Evolutionary conservation across 2,888 invertebrate species (phyloP).

Genomic region (Troides oblongomaculatus): DNA sequence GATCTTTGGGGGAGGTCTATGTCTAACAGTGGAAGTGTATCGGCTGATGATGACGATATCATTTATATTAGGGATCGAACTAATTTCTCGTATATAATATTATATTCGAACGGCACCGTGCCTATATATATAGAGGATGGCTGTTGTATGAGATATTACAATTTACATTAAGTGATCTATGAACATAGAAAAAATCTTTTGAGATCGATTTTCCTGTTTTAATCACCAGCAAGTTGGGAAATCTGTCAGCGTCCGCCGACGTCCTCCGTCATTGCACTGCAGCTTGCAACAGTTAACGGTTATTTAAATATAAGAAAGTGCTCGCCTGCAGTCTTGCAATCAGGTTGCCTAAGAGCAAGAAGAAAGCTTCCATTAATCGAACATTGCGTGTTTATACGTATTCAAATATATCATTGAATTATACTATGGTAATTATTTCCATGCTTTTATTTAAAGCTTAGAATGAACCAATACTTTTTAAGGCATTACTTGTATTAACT

Average conservation of each 20-base stretch:
- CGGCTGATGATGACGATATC: too few species aligned
- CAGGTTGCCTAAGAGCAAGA: slow-evolving; percentile 10
- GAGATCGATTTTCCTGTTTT: not conserved
- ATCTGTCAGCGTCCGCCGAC: not conserved
- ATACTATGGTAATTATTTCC: not conserved
- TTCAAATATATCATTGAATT: slow-evolving; percentile 9
- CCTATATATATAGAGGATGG: too few species aligned
- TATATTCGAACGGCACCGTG: too few species aligned
- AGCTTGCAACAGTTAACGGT: slow-evolving; percentile 11
- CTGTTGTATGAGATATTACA: too few species aligned
- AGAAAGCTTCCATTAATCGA: slow-evolving; percentile 20
- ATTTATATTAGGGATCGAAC: too few species aligned
- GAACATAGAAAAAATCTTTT: not conserved
- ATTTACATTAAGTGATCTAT: too few species aligned
- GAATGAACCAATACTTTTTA: too few species aligned
- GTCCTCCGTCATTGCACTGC: not conserved
- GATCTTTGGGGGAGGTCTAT: too few species aligned
- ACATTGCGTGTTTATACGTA: slow-evolving; percentile 9
- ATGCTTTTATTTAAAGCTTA: too few species aligned
- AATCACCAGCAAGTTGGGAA: slow-evolving; percentile 13
- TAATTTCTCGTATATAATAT: too few species aligned
- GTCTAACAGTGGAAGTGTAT: too few species aligned
- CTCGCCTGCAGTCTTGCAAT: slow-evolving; percentile 18
- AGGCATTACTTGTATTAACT: too few species aligned
- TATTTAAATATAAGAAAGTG: slow-evolving; percentile 13